Evolutionary conservation across 1,140 invertebrate genomes (phyloP), one percentile per base, ranked within the genome.

Genomic region (Andricus grossulariae): DNA sequence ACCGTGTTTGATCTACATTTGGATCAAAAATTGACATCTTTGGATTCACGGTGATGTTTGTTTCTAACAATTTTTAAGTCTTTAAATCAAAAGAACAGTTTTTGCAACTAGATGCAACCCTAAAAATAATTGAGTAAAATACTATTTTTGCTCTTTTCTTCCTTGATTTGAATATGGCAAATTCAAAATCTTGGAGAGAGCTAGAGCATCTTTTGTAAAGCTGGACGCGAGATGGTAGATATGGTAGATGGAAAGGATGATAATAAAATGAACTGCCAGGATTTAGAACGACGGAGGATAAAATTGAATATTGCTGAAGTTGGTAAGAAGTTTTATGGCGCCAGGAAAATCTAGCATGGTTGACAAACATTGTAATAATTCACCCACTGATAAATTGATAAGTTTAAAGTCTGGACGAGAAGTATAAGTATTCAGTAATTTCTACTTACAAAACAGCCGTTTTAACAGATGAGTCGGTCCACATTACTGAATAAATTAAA

Each of bases 251-350:
- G 60, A 10, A 57, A 21, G 19, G 32, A 66, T 39, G 32, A 66
- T 66, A 66, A 45, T 66, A 66, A 66, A 66, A 66, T 21, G 16
- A 66, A 66, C 32, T 66, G 45, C 16, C 15, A 16, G 13, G 7
- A 45, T 66, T 39, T 39, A 7, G n/a, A 66, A 66, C 13, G 60
- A n/a, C 60, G 16, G 25, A 39, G 60, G n/a, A 25, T 66, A 66
- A 66, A 66, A 66, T 39, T 66, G 60, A 66, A 66, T 66, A 66
- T 66, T 66, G 39, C 25, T 10, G 8, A 45, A 66, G 60, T 66
- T 66, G 15, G 39, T 19, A 66, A 66, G 60, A 66, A 66, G 25
- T 45, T 66, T 66, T 32, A 45, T n/a, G 18, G 7, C 18, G 2
- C 60, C 7, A 1, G 25, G 7, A 16, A 66, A 66, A 32, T 8